These are phyloP conservation scores for Xiphydria camelus DNA, from an alignment of 2,888 invertebrate genomes.

Conservation along the genomic window DNA sequence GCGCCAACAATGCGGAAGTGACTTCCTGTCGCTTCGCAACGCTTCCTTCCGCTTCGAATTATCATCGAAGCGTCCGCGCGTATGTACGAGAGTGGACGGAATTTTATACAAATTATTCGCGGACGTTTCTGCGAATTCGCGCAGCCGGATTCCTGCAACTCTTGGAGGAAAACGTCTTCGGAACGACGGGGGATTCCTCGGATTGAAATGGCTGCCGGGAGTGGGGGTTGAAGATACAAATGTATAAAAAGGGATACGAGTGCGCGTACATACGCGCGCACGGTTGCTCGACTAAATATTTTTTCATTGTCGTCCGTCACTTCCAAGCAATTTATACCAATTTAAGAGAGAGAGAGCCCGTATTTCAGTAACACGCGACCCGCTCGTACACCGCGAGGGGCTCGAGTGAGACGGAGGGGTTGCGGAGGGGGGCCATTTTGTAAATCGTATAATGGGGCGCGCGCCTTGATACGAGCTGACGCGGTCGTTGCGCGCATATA, in stretches of 20 bases:
- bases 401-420: background rate
- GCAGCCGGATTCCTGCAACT: no score
- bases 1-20: constrained; percentile 44
- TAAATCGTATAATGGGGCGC: constrained; percentile 17
- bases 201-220: no score
- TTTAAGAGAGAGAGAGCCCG: constrained; percentile 43
- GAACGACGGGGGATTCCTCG: no score
- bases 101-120: no score
- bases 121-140: no score
- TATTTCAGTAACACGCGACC: constrained; percentile 38
- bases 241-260: no score
- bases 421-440: constrained; percentile 18
- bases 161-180: no score
- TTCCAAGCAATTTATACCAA: constrained; percentile 35
- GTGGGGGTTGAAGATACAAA: no score
- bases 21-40: constrained; percentile 38
- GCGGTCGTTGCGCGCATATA: constrained; percentile 7
- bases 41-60: constrained; percentile 40
- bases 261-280: no score
- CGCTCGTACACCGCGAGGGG: background rate
- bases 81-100: no score
- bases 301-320: constrained; percentile 27
- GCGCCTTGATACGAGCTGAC: background rate
- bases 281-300: constrained; percentile 20
- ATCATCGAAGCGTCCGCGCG: constrained; percentile 26